Base-by-base conservation (phyloP, 2,797 vertebrate species). In the Yasuhikotakia modesta region DNA sequence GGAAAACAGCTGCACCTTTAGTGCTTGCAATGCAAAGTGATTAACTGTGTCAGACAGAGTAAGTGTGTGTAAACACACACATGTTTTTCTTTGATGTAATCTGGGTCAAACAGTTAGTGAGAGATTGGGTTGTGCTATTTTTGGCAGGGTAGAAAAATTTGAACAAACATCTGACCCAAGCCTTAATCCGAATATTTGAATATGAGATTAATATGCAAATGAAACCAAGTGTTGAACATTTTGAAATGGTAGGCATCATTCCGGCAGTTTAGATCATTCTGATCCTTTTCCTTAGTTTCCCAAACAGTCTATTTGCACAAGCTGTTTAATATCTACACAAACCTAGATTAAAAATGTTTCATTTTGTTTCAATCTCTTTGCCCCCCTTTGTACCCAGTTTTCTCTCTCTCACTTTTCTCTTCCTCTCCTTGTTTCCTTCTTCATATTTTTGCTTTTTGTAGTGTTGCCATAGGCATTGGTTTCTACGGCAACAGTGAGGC, bases 401-500 rank as follows among this genome's bases (percentile, higher is more conserved):
- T 73, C 53, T 52, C 65, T 2, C 53, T 53, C 32, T 58, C n/a
- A 22, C 35, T 45, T 35, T n/a, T 32, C 58, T 43, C 39, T 43
- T 43, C 55, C 19, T 73, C 65, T 65, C 32, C 16, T 48, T 74
- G 32, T 72, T 43, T 58, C 30, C 17, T 63, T 76, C 6, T 71
- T 71, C 65, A n/a, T 80, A 52, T 79, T 77, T 83, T 75, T 43
- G 32, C 67, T 52, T 64, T 87, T 88, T 85, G 80, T 91, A 97
- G 96, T 82, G 92, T 94, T 86, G 94, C 95, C 88, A 96, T 97
- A 88, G 96, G 96, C 90, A 89, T 97, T 80, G 96, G 96, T 95
- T 97, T 97, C 95, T 97, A 97, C 90, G 96, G 96, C 89, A 97
- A 97, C 93, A 97, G 95, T 53, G 96, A 97, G 92, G 94, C 95